Conservation (phyloP, 2,888 invertebrate genomes). For the Incurvaria masculella region DNA sequence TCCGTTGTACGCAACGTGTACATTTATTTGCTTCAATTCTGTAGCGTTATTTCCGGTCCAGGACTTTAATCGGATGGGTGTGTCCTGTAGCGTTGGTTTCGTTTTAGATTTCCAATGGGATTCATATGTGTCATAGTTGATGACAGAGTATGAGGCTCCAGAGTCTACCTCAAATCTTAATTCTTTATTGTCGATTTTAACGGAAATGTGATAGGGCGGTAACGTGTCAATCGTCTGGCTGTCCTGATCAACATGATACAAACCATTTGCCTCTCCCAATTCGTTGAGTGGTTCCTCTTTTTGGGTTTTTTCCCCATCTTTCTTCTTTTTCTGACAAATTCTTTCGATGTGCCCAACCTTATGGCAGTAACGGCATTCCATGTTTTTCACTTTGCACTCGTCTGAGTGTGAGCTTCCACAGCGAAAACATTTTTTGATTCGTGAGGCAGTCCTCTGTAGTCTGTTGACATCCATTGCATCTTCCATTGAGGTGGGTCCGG, state of each 20-base stretch:
- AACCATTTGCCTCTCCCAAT: not conserved
- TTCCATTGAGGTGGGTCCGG: no score
- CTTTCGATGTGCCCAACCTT: no score
- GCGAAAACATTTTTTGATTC: no score
- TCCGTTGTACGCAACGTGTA: not conserved
- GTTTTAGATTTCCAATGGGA: not conserved
- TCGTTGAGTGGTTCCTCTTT: no score
- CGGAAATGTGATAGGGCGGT: not conserved
- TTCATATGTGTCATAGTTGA: not conserved
- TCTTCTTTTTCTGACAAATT: no score
- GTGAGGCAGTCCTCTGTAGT: no score
- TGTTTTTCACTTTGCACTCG: no score
- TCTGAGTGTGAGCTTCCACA: no score
- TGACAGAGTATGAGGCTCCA: not conserved
- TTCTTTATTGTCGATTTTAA: not conserved
- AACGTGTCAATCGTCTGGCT: not conserved
- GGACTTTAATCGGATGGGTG: not conserved
- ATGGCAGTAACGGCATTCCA: no score
- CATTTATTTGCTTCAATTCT: not conserved
- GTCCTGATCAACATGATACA: not conserved
- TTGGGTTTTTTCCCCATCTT: no score
- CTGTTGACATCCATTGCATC: no score
- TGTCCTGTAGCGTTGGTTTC: not conserved
- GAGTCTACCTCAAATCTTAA: conserved; percentile 1
- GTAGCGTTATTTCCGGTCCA: not conserved